Conservation (phyloP, 2,888 invertebrate species). For the Drosophila infuscata region DNA sequence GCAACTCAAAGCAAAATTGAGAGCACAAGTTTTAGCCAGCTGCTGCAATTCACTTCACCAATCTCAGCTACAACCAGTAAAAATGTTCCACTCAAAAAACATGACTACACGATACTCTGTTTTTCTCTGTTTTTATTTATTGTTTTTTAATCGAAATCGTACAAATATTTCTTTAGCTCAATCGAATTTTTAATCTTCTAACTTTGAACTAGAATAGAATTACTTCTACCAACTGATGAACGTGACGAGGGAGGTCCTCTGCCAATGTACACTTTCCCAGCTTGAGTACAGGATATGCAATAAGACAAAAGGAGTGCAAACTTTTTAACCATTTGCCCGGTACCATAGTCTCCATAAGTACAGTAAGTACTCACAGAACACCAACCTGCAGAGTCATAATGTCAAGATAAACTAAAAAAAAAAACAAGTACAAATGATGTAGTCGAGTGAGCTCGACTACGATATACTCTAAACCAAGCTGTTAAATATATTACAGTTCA, state of each 20-base stretch:
- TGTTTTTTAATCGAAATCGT: neutral
- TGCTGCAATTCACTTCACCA: constrained; percentile 18
- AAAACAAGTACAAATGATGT: neutral
- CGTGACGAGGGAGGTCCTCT: neutral
- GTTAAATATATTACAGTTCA: neutral
- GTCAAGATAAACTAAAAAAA: constrained; percentile 62
- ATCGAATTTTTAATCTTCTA: too few species aligned
- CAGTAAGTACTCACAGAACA: constrained; percentile 33
- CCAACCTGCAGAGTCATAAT: constrained; percentile 69
- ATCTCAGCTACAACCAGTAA: neutral
- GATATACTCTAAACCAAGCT: neutral
- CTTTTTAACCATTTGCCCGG: constrained; percentile 32
- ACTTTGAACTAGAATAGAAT: neutral
- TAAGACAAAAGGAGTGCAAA: constrained; percentile 33
- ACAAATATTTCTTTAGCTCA: neutral
- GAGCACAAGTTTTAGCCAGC: constrained; percentile 45
- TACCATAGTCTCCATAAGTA: constrained; percentile 11
- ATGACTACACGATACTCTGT: neutral
- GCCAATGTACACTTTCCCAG: neutral
- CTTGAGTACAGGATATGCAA: neutral
- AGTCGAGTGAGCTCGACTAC: neutral
- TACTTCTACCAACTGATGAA: neutral
- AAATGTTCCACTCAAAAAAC: neutral
- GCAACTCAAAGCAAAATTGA: constrained; percentile 37
- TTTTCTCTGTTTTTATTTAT: neutral